Percentiles rank a stretch among this genome's conserved stretches.
Evolutionary conservation across 2,113 vertebrate genomes (phyloP).

Genomic region (Pelusios castaneus): DNA sequence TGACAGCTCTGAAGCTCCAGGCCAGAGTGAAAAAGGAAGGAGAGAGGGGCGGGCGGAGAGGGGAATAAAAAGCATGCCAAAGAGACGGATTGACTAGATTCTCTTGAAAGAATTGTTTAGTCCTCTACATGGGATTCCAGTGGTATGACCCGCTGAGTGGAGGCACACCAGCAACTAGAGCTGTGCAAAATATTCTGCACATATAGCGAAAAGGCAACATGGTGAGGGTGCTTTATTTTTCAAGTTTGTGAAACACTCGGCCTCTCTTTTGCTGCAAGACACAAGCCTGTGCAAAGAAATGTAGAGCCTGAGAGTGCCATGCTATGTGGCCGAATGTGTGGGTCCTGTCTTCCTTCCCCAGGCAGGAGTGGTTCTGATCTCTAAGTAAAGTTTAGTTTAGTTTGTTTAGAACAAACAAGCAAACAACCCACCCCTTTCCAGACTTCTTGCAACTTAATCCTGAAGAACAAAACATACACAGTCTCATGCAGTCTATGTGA

Average conservation of each 20-base stretch:
- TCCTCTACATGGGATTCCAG: constrained; percentile 33
- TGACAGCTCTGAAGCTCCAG: constrained; percentile 59
- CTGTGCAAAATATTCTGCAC: constrained; percentile 17
- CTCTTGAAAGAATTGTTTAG: constrained; percentile 58
- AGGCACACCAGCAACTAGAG: constrained; percentile 12
- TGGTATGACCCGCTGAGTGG: constrained; percentile 62
- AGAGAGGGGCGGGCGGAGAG: neutral
- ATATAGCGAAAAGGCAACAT: neutral
- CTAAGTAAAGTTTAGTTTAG: constrained; percentile 48
- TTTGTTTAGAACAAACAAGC: neutral
- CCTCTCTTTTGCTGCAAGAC: neutral
- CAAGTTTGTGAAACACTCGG: fast-evolving
- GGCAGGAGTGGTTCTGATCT: neutral
- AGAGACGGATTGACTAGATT: constrained; percentile 39
- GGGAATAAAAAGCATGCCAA: constrained; percentile 17
- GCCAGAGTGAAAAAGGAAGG: constrained; percentile 39
- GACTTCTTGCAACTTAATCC: neutral
- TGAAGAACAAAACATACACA: constrained; percentile 13
- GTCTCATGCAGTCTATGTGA: fast-evolving
- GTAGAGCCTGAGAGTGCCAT: neutral
- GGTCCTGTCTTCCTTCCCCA: fast-evolving
- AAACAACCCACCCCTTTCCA: neutral
- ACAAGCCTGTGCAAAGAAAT: neutral
- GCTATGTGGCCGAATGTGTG: neutral
- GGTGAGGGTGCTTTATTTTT: neutral